A percentile compares a stretch with the other conserved stretches of the same genome.
Evolutionary conservation across 2,113 vertebrate species (phyloP).

Genomic region (Boleophthalmus pectinirostris): DNA sequence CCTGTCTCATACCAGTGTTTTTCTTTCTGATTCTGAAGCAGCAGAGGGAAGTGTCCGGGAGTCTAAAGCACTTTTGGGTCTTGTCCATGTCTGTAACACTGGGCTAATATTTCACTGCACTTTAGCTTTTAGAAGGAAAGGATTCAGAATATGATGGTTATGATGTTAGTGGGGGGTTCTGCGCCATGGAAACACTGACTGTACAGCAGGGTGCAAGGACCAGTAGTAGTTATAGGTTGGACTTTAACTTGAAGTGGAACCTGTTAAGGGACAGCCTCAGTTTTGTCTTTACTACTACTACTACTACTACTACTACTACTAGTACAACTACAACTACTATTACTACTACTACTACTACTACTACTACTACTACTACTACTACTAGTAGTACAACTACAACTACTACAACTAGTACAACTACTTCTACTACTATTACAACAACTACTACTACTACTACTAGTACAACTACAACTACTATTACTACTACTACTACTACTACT

Average conservation of each 20-base stretch:
- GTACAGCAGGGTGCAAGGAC: not conserved
- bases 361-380: not conserved
- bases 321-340: not conserved
- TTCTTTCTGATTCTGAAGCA: slow-evolving; percentile 49
- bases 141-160: slow-evolving; percentile 46
- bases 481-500: not conserved
- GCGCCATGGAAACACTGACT: slow-evolving; percentile 59
- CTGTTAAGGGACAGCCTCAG: not conserved
- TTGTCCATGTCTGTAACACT: slow-evolving; percentile 62
- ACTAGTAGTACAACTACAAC: not conserved
- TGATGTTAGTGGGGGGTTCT: slow-evolving; percentile 36
- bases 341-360: not conserved
- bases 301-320: not conserved
- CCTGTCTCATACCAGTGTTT: slow-evolving; percentile 59
- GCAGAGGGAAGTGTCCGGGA: slow-evolving; percentile 55
- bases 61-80: slow-evolving; percentile 70
- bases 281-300: not conserved
- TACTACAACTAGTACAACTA: too few relatives aligned
- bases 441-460: not conserved
- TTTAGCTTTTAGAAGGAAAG: slow-evolving; percentile 53
- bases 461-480: not conserved
- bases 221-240: not conserved
- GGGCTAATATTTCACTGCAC: slow-evolving; percentile 67
- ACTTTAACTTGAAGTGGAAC: too few relatives aligned
- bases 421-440: not conserved